phyloP scores from a whole-genome alignment of 2,888 invertebrate species.

The Furcula furcula region DNA sequence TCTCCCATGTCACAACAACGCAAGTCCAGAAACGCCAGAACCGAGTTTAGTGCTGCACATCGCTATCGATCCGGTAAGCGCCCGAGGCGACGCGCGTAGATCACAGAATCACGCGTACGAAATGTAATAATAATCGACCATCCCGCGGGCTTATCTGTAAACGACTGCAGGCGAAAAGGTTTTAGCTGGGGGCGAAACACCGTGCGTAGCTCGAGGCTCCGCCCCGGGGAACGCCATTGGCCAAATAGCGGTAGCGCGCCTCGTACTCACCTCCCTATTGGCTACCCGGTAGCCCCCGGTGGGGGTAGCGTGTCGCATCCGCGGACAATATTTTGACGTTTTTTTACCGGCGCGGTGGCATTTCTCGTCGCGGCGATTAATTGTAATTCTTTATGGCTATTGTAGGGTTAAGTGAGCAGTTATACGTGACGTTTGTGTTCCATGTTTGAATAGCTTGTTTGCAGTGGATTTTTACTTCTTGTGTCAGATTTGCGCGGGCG shows the following conservation, averaged over 20 bases:
- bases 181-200: conserved; percentile 80
- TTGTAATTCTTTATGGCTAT: conserved; percentile 79
- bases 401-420: conserved; percentile 79
- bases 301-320: conserved; percentile 57
- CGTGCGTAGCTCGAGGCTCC: conserved; percentile 73
- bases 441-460: conserved; percentile 53
- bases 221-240: conserved; percentile 75
- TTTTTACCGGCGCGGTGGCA: conserved; percentile 73
- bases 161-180: conserved; percentile 81
- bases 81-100: conserved; percentile 64
- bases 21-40: conserved; percentile 39
- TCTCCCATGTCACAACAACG: conserved; percentile 54
- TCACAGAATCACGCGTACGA: conserved; percentile 72
- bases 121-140: conserved; percentile 80
- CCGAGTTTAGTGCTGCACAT: conserved; percentile 50
- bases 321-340: conserved; percentile 76
- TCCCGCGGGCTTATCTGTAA: conserved; percentile 80
- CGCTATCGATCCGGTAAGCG: conserved; percentile 64
- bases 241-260: conserved; percentile 61
- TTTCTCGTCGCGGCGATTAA: conserved; percentile 76
- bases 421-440: conserved; percentile 60
- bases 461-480: conserved; percentile 37
- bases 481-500: conserved; percentile 54
- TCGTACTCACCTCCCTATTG: conserved; percentile 63
- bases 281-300: conserved; percentile 56